Conservation (phyloP, 2,113 vertebrate species). For the Natator depressus region DNA sequence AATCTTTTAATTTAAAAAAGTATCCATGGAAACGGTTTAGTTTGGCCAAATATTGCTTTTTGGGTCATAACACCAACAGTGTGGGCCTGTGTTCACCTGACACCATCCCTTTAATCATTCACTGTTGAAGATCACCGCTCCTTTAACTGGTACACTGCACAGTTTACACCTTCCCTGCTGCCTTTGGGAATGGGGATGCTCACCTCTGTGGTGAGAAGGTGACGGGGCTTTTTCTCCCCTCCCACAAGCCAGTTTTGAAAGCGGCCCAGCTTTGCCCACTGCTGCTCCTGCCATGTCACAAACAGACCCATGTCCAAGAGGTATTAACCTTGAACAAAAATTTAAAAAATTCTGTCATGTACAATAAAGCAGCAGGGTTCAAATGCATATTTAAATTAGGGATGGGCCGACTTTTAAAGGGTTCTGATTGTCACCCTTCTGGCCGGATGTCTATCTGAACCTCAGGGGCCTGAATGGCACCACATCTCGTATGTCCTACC, state of each 20-base stretch:
- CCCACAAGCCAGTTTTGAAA: background rate
- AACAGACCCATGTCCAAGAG: background rate
- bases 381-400: rapidly evolving
- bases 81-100: background rate
- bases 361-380: background rate
- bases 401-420: rapidly evolving
- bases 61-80: rapidly evolving
- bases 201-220: background rate
- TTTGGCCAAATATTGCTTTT: background rate
- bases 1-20: background rate
- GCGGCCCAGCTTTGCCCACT: background rate
- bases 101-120: background rate
- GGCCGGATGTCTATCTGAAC: background rate
- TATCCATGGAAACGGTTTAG: background rate
- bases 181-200: rapidly evolving
- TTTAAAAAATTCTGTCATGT: background rate
- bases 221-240: background rate
- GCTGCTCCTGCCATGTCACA: rapidly evolving
- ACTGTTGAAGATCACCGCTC: background rate
- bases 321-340: background rate
- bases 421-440: rapidly evolving
- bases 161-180: background rate
- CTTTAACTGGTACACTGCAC: background rate
- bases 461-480: background rate
- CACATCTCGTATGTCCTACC: background rate